Evolutionary conservation across 2,113 vertebrate genomes (phyloP), one percentile per base, ranked within the genome.

Genomic region (Lasiurus cinereus): DNA sequence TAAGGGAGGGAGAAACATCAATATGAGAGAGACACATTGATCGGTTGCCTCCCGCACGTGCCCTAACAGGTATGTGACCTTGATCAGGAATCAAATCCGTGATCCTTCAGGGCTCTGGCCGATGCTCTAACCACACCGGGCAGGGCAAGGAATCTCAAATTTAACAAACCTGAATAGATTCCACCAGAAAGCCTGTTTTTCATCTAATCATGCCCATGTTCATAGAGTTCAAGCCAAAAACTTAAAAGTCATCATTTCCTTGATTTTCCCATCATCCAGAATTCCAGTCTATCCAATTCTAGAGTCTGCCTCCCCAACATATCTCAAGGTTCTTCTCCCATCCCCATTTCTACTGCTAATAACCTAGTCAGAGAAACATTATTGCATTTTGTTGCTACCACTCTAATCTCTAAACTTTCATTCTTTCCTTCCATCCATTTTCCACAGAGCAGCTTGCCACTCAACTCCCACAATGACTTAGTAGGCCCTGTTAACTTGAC

Each of bases 391-490:
- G 39, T 39, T 31, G 67, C 74, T 36, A 56, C 46, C 19, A 6
- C 11, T 76, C n/a, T 14, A 70, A 78, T 74, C 67, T 94, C 83
- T 69, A 85, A 46, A 66, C 24, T 24, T 84, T 87, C 78, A 64
- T 48, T 48, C 74, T 52, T 73, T 67, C 22, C 16, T 33, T 43
- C 52, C 54, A 66, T 29, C 39, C 9, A 24, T 54, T 82, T 43
- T 15, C 56, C 22, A 90, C 31, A 46, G 3, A 62, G 22, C 52
- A 89, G 69, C 52, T 33, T 90, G 46, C 52, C 92, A 78, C 24
- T 43, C 52, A 74, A 73, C 33, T 85, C 56, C 54, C 1, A 21
- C 48, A 56, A 24, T 1, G 73, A 69, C 46, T 72, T 52, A 52
- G 33, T 0, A 52, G 62, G 73, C 31, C 54, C 46, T 43, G 3